These are phyloP conservation scores for Slavum lentiscoides DNA, from an alignment of 2,888 invertebrate species.

Conservation along the genomic window DNA sequence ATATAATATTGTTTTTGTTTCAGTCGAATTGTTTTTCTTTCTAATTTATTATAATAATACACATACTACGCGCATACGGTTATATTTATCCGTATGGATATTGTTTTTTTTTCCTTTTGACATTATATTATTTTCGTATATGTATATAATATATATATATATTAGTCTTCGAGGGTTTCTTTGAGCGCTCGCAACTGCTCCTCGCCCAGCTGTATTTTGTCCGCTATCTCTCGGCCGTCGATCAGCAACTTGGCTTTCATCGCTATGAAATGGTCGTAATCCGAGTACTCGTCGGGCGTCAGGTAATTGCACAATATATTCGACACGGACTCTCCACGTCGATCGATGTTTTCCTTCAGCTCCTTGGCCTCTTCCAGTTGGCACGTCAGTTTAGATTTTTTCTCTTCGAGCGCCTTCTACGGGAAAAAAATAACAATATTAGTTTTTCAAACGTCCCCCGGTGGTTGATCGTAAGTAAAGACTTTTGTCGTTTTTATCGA, in stretches of 20 bases:
- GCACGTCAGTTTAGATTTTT: constrained; percentile 74
- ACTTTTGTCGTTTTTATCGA: too few species aligned
- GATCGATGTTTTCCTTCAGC: constrained; percentile 79
- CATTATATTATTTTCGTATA: neutral
- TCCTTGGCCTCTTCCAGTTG: constrained; percentile 82
- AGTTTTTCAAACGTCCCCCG: neutral
- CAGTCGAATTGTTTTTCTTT: constrained; percentile 34
- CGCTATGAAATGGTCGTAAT: constrained; percentile 82
- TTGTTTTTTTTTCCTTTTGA: neutral
- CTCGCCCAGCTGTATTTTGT: constrained; percentile 80
- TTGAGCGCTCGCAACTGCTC: constrained; percentile 76
- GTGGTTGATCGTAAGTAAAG: too few species aligned
- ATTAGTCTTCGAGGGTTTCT: constrained; percentile 62
- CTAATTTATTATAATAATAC: neutral
- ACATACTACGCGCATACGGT: too few species aligned
- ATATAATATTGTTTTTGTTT: constrained; percentile 23
- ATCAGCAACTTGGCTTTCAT: constrained; percentile 85
- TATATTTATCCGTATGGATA: neutral
- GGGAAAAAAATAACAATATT: constrained; percentile 55
- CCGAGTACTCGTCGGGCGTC: constrained; percentile 73
- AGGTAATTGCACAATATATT: constrained; percentile 73
- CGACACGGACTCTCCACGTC: constrained; percentile 73
- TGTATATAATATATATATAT: neutral
- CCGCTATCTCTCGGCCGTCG: constrained; percentile 78
- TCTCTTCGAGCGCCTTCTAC: constrained; percentile 72